Evolutionary conservation across 2,797 vertebrate genomes (phyloP).

Genomic region (Stomatorhinus walkeri): DNA sequence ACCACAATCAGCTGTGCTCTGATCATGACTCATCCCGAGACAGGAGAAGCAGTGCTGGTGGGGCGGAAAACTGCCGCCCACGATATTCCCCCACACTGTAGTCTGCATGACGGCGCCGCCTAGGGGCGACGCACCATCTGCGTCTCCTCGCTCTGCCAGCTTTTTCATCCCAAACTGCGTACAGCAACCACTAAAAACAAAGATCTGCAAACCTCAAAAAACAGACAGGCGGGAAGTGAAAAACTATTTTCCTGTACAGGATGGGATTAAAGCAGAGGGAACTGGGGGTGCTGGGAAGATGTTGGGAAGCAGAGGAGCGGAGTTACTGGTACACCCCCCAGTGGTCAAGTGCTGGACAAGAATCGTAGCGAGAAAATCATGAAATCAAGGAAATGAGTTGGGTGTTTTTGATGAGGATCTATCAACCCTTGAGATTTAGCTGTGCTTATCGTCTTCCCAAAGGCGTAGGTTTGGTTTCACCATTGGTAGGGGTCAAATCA

Average conservation of each 20-base stretch:
- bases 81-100: neutral
- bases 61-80: neutral
- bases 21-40: constrained; percentile 12
- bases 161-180: too few species aligned
- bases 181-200: neutral
- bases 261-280: neutral
- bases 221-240: neutral
- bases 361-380: neutral
- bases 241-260: neutral
- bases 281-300: neutral
- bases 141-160: neutral
- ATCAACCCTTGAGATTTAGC: neutral
- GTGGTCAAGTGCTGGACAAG: neutral
- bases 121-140: neutral
- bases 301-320: neutral
- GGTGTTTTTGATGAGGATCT: neutral
- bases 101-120: neutral
- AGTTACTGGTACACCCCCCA: neutral
- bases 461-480: neutral
- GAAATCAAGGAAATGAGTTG: neutral
- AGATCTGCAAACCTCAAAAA: neutral
- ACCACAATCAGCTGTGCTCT: neutral
- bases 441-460: neutral
- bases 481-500: neutral
- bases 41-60: neutral